Conservation (phyloP, 2,888 invertebrate genomes). For the Strigamia maritima region DNA sequence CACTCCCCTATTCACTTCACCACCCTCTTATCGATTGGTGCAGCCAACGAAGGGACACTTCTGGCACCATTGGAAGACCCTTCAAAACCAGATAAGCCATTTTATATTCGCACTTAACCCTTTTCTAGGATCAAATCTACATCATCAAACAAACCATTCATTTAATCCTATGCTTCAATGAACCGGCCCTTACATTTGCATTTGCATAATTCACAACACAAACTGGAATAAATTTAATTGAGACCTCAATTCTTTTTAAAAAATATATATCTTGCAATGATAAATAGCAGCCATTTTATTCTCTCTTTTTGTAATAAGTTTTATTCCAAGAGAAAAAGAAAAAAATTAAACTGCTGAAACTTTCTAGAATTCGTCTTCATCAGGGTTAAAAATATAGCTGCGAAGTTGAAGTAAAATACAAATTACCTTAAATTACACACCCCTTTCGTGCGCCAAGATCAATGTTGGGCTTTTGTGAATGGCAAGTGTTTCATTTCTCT, state of each 20-base stretch:
- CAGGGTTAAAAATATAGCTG: conserved; percentile 18
- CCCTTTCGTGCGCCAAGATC: conserved; percentile 9
- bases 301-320: not conserved
- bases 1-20: not conserved
- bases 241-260: not conserved
- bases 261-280: not conserved
- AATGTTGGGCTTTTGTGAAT: conserved; percentile 28
- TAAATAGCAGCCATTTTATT: not conserved
- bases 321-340: not conserved
- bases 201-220: conserved; percentile 7
- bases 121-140: conserved; percentile 17
- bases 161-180: conserved; percentile 3
- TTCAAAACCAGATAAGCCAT: conserved; percentile 29
- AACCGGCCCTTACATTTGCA: not conserved
- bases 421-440: conserved; percentile 16
- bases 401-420: conserved; percentile 22
- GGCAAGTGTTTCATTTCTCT: conserved; percentile 17
- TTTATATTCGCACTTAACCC: conserved; percentile 27
- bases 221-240: not conserved
- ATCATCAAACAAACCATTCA: conserved; percentile 31
- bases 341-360: not conserved
- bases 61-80: not conserved
- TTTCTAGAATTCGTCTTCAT: conserved; percentile 15
- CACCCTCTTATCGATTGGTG: conserved; percentile 2
- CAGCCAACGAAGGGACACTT: not conserved